phyloP scores from a whole-genome alignment of 2,797 vertebrate species.

The Pipistrellus pygmaeus region DNA sequence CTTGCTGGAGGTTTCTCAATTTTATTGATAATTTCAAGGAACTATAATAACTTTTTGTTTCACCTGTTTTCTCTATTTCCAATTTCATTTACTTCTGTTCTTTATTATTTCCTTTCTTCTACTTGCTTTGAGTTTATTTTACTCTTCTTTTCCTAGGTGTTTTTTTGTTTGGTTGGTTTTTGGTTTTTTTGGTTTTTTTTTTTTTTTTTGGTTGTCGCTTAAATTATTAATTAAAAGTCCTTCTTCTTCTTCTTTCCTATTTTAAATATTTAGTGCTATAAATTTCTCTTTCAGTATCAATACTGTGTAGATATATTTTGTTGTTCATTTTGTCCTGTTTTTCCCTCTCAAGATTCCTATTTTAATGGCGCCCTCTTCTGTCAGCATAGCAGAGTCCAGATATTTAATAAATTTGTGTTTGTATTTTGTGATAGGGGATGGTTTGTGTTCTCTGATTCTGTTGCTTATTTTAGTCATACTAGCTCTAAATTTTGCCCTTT shows the following conservation, averaged over 20 bases:
- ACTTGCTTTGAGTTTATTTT: constrained; percentile 38
- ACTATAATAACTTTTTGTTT: neutral
- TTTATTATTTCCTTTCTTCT: constrained; percentile 43
- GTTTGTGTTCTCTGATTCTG: neutral
- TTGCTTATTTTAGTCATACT: neutral
- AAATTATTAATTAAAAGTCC: neutral
- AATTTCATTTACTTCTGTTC: constrained; percentile 40
- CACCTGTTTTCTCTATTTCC: constrained; percentile 32
- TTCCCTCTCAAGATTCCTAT: constrained; percentile 67
- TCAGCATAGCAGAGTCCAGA: constrained; percentile 50
- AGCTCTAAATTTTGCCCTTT: neutral
- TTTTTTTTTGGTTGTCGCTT: neutral
- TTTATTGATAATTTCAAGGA: constrained; percentile 25
- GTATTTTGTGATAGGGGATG: neutral
- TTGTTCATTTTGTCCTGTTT: neutral
- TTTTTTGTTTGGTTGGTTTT: neutral
- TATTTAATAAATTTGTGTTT: constrained; percentile 15
- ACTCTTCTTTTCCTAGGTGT: neutral
- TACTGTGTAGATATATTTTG: neutral
- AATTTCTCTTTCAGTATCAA: constrained; percentile 20
- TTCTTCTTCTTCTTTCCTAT: constrained; percentile 38
- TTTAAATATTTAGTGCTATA: constrained; percentile 33
- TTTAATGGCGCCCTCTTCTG: constrained; percentile 81
- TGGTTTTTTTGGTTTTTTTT: too few species aligned
- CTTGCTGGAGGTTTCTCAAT: neutral